A percentile compares a stretch with the other conserved stretches of the same genome.
Conservation (phyloP, 2,797 vertebrate species). For the Trachops cirrhosus region DNA sequence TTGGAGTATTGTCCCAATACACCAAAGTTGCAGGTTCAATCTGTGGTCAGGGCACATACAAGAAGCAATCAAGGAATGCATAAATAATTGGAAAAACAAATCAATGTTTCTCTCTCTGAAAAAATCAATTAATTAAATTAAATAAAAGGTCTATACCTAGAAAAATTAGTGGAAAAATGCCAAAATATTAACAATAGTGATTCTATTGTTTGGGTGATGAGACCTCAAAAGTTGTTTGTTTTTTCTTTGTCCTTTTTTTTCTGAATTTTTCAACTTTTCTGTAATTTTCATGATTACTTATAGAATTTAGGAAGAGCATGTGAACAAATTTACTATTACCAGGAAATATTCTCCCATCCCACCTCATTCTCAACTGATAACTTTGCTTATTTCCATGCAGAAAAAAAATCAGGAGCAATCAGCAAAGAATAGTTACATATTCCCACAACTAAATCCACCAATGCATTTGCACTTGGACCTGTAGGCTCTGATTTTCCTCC, state of each 20-base stretch:
- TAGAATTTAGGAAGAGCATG: neutral
- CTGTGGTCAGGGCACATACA: neutral
- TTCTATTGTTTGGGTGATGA: neutral
- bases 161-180: neutral
- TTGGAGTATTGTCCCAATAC: neutral
- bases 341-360: neutral
- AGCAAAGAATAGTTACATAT: neutral
- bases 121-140: neutral
- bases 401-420: neutral
- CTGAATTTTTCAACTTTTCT: neutral
- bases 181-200: neutral
- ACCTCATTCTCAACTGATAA: neutral
- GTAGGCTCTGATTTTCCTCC: neutral
- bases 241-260: neutral
- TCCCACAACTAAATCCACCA: neutral
- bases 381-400: neutral
- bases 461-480: neutral
- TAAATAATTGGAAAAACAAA: neutral
- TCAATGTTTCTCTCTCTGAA: neutral
- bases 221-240: neutral
- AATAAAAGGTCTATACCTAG: neutral
- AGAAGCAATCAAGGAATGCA: neutral
- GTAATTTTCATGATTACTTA: neutral
- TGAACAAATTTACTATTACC: neutral
- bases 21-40: neutral